Evolutionary conservation across 2,888 invertebrate genomes (phyloP).

Genomic region (Neria commutata): DNA sequence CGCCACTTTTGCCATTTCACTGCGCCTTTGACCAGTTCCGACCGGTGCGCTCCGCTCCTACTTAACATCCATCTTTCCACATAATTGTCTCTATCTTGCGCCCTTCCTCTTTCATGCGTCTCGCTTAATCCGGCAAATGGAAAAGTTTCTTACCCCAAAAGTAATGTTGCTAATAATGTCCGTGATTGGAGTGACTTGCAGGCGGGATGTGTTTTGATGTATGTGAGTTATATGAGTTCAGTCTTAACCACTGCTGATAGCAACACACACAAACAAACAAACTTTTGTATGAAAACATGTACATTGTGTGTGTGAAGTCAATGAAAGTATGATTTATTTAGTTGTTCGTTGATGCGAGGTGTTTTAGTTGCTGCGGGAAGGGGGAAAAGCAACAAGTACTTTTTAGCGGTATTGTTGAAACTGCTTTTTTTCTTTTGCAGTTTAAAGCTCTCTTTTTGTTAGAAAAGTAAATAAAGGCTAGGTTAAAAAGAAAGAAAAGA

Average conservation of each 20-base stretch:
- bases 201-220: conserved; percentile 22
- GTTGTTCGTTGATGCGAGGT: neutral
- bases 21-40: neutral
- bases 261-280: neutral
- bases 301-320: neutral
- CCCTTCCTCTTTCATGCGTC: too few species aligned
- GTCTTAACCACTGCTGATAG: too few species aligned
- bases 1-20: neutral
- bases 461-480: too few species aligned
- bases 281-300: neutral
- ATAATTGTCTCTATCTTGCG: neutral
- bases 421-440: too few species aligned
- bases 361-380: too few species aligned
- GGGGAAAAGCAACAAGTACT: too few species aligned
- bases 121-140: conserved; percentile 15
- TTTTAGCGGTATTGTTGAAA: too few species aligned
- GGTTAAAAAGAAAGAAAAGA: too few species aligned
- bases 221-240: conserved; percentile 19
- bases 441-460: too few species aligned
- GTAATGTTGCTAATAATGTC: conserved; percentile 32
- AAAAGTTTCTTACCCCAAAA: conserved; percentile 15
- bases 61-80: neutral
- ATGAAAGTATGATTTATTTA: neutral
- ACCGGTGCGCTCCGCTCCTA: neutral
- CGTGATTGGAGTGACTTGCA: conserved; percentile 29